phyloP scores from a whole-genome alignment of 2,797 vertebrate genomes.

The Protonibea diacanthus region DNA sequence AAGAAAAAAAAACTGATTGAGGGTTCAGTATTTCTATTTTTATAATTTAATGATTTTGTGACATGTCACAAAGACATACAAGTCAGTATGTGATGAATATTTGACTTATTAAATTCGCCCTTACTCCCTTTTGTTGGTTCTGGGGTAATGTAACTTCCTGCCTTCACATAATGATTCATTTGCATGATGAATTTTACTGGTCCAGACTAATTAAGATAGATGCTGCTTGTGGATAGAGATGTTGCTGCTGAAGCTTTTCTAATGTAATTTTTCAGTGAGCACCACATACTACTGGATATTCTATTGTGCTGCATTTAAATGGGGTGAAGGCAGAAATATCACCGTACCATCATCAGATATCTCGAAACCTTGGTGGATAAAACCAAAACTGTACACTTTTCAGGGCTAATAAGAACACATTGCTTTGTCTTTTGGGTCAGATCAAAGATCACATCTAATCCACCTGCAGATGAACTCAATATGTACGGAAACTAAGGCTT shows the following conservation, averaged over 20 bases:
- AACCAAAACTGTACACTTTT: neutral
- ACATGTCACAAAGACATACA: too few species aligned
- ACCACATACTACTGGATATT: neutral
- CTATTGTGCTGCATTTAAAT: neutral
- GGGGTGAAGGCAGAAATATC: neutral
- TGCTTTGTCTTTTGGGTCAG: neutral
- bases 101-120: too few species aligned
- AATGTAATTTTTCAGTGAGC: neutral
- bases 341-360: neutral
- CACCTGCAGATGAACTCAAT: neutral
- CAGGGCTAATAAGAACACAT: neutral
- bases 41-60: too few species aligned
- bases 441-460: neutral
- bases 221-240: neutral
- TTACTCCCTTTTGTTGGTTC: too few species aligned
- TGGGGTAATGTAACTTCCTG: too few species aligned
- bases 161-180: too few species aligned
- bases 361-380: neutral
- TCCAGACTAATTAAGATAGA: too few species aligned
- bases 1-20: too few species aligned
- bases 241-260: conserved; percentile 6
- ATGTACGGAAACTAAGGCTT: neutral
- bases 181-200: too few species aligned
- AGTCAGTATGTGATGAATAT: too few species aligned
- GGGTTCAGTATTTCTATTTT: too few species aligned